Base-by-base conservation (phyloP, 2,888 invertebrate species). In the Tiliacea aurago region DNA sequence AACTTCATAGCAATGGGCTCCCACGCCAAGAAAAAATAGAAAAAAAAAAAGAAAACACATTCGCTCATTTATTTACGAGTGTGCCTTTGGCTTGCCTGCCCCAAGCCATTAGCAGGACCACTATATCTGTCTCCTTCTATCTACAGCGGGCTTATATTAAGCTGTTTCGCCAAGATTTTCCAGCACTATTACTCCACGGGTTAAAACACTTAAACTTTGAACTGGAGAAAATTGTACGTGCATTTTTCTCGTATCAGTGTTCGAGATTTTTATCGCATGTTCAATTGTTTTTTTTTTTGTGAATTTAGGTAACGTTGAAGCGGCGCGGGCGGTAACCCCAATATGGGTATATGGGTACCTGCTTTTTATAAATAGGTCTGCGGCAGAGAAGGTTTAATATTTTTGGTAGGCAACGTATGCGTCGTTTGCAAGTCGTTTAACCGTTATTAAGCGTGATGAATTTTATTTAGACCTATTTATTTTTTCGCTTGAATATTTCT, bases 41-140 rank as follows among this genome's bases (percentile, higher is more conserved):
- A 89, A 88, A 86, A 90, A n/a, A n/a, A 90, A 90, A 89, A 91
- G 90, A 90, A 90, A 83, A 87, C 90, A 91, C 90, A 90, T 89
- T 89, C 91, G 87, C 91, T 94, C 92, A 93, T 94, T 94, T 94
- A 94, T 94, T 94, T 94, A 93, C 91, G 91, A 92, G 93, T 89
- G 87, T 86, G 91, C 91, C 91, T 91, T 93, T 91, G 92, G 91
- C 91, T 91, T 87, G 90, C 86, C 89, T 89, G 92, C 91, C 89
- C 86, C 87, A 78, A 87, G 90, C 94, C 92, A 94, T 94, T 94
- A 94, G 92, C 90, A 91, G 92, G 91, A 92, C 91, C 86, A 85
- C 89, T 91, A 87, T 87, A 87, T 87, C 89, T 88, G 86, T 93
- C 94, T 88, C 90, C 81, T 83, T 93, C 87, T 84, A 80, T 86